Base-by-base conservation (phyloP, 2,797 vertebrate genomes). In the Mormyrus proboscirostris region DNA sequence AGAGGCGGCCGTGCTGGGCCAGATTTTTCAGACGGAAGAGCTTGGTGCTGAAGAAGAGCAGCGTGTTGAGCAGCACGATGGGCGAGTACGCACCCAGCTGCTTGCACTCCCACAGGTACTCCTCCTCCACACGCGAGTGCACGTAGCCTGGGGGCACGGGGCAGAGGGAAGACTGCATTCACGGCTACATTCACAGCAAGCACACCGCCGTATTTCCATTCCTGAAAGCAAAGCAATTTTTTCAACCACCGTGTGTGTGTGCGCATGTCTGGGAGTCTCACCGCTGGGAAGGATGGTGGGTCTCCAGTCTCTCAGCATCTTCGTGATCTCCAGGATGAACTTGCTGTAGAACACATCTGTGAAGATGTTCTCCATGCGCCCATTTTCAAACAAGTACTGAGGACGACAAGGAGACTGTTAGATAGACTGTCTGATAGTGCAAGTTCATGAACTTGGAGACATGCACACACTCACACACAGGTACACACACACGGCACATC, bases 321-420 rank as follows among this genome's bases (percentile, higher is more conserved):
- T 96, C 87, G 97, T 98, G 92, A 99, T 96, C 93, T 97, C 97
- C 90, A 95, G 95, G 93, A 98, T 98, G 95, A 99, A 99, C 94
- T 95, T 96, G 90, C 95, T 96, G 95, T 99, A 99, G 95, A 98
- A 98, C 69, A 96, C 94, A 93, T 99, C 99, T 88, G 98, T 98
- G 95, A 99, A 99, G 93, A 99, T 99, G 95, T 99, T 99, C 94
- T 99, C 99, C 97, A 99, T 97, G 88, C 98, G 97, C 90, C 96
- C 97, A 92, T 99, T 99, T 92, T 99, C 97, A 96, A 99, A 99
- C 92, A 99, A 96, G 93, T 98, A 96, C 99, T 99, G 89, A 53
- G 90, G 47, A 88, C 5, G 22, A 50, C 10, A 41, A 84, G 82
- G 65, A 38, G 22, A 38, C 25, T 41, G 49, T 44, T 41, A 16